Evolutionary conservation across 2,113 vertebrate genomes (phyloP), one percentile per base, ranked within the genome.

Genomic region (Dryoscopus gambensis): DNA sequence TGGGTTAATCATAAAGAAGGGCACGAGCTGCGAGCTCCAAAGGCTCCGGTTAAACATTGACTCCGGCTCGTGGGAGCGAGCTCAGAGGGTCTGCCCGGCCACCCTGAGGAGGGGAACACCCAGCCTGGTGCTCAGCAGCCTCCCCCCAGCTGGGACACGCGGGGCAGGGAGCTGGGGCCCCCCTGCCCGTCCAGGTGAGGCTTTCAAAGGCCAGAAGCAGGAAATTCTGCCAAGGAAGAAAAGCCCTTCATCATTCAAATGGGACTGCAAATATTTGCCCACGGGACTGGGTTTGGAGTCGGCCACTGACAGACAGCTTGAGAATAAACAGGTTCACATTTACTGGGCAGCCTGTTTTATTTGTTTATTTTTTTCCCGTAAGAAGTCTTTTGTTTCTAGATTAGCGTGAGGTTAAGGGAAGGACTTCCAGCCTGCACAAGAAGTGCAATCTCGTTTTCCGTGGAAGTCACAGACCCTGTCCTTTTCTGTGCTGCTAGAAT

Each of bases 21-120:
- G 88, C 56, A 70, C 73, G 94, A 97, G 88, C 79, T 57, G 73
- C 30, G 73, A 73, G 67, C 81, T 94, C 56, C 94, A 90, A 91
- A 90, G 93, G 30, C 73, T 89, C 65, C 28, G 53, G 98, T 98
- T 98, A 98, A 98, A 98, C 97, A 98, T 98, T 98, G 97, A 98
- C 98, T 69, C 18, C 13, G 25, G 82, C 30, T 68, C 94, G 95
- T 95, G 77, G 83, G 89, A 94, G 89, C 89, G 33, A 83, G 87
- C 92, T 75, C 85, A 18, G 92, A 85, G 95, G 94, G 90, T 86
- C 96, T 87, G 90, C 95, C 96, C 39, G 82, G 86, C 91, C 94
- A 82, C 95, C 97, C 84, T 49, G 83, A 80, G 95, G 82, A 93
- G 44, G 42, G 89, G 7, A 44, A 57, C n/a, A 46, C 37, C 87